Conservation (phyloP, 2,113 vertebrate species). For the Helogale parvula region DNA sequence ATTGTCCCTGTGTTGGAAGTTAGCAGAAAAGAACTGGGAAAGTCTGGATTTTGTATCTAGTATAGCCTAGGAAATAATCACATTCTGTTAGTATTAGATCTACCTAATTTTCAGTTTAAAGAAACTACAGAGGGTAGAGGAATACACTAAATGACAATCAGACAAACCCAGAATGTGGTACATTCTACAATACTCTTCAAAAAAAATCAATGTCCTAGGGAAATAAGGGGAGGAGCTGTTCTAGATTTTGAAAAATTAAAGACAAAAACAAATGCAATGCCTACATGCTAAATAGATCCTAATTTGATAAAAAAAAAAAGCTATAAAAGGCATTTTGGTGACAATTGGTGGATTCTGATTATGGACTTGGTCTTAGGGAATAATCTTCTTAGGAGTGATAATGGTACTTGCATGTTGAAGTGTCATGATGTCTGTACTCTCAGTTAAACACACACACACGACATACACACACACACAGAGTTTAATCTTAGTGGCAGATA, state of each 20-base stretch:
- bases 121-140: neutral
- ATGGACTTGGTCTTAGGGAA: neutral
- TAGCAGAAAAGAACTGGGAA: neutral
- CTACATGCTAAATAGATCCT: neutral
- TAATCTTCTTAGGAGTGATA: neutral
- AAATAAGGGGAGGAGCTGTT: neutral
- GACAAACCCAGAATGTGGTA: neutral
- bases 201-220: neutral
- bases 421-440: neutral
- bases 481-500: neutral
- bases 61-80: neutral
- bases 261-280: neutral
- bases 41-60: neutral
- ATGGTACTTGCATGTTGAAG: neutral
- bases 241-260: neutral
- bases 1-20: neutral
- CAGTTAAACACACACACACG: neutral
- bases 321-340: neutral
- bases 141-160: constrained; percentile 7
- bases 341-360: neutral
- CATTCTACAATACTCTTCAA: neutral
- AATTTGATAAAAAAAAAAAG: neutral
- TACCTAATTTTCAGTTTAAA: neutral
- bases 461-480: neutral
- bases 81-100: neutral